phyloP scores from a whole-genome alignment of 1,140 invertebrate species.

The Aphidius ervi region DNA sequence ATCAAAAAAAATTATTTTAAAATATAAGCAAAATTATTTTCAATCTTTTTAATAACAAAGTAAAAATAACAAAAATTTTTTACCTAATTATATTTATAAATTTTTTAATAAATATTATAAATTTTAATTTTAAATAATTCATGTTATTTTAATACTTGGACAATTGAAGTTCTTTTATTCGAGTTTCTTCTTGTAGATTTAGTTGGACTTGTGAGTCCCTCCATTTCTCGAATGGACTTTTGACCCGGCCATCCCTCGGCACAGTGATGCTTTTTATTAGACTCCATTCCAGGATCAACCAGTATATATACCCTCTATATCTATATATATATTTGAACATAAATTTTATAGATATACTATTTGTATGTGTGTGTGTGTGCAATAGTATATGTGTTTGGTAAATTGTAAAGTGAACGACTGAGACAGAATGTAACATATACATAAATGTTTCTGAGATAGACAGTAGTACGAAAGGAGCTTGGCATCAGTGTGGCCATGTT shows the following conservation, averaged over 20 bases:
- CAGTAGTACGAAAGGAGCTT: slow-evolving; percentile 12
- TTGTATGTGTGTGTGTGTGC: neutral
- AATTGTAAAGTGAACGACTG: slow-evolving; percentile 13
- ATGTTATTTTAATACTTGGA: slow-evolving; percentile 20
- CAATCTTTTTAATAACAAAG: no score
- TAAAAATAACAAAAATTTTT: no score
- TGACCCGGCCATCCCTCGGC: slow-evolving; percentile 43
- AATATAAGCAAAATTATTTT: no score
- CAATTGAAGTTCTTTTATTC: slow-evolving; percentile 44
- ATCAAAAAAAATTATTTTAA: no score
- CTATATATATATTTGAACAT: neutral
- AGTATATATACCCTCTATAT: slow-evolving; percentile 20
- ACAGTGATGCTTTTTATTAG: slow-evolving; percentile 53
- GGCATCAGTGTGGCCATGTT: slow-evolving; percentile 40
- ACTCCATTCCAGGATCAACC: slow-evolving; percentile 44
- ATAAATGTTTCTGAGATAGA: slow-evolving; percentile 22
- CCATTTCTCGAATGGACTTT: slow-evolving; percentile 55
- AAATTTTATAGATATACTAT: neutral
- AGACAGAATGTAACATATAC: neutral
- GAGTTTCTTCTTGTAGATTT: slow-evolving; percentile 39
- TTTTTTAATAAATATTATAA: no score
- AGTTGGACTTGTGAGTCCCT: slow-evolving; percentile 50
- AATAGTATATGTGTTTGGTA: slow-evolving; percentile 5
- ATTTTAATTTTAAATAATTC: neutral
- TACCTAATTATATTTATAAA: no score